Evolutionary conservation across 1,140 invertebrate species (phyloP).

Genomic region (Cydia amplana): DNA sequence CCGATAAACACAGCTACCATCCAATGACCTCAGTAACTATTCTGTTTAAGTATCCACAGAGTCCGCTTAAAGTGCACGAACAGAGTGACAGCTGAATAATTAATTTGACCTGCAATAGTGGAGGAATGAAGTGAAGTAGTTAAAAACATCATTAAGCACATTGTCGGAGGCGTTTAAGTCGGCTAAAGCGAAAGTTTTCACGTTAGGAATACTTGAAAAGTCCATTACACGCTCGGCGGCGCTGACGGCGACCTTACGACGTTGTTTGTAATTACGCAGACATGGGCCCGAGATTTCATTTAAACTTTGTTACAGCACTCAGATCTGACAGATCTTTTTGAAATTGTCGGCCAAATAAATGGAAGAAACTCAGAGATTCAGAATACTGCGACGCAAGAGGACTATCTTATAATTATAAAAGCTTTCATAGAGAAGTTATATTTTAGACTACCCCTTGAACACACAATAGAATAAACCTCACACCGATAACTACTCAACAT

Average conservation of each 20-base stretch:
- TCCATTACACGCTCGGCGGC: slow-evolving; percentile 75
- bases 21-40: slow-evolving; percentile 30
- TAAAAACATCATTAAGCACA: slow-evolving; percentile 77
- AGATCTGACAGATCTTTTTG: slow-evolving; percentile 56
- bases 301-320: slow-evolving; percentile 70
- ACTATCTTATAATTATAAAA: background rate
- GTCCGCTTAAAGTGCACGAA: slow-evolving; percentile 40
- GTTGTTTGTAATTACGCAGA: slow-evolving; percentile 75
- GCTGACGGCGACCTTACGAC: slow-evolving; percentile 59
- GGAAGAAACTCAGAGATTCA: background rate
- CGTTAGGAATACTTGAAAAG: slow-evolving; percentile 77
- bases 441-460: too few relatives aligned
- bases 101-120: slow-evolving; percentile 65
- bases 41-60: slow-evolving; percentile 29
- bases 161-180: slow-evolving; percentile 70
- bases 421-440: background rate
- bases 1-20: slow-evolving; percentile 24
- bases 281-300: slow-evolving; percentile 74
- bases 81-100: slow-evolving; percentile 54
- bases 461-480: too few relatives aligned
- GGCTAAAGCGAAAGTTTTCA: slow-evolving; percentile 72
- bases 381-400: background rate
- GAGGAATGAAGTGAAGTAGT: slow-evolving; percentile 65
- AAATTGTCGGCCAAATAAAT: slow-evolving; percentile 53
- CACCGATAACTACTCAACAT: too few relatives aligned